A percentile compares a stretch with the other conserved stretches of the same genome.
These are phyloP conservation scores for Phodopus roborovskii DNA, from an alignment of 2,113 vertebrate genomes.

Conservation along the genomic window DNA sequence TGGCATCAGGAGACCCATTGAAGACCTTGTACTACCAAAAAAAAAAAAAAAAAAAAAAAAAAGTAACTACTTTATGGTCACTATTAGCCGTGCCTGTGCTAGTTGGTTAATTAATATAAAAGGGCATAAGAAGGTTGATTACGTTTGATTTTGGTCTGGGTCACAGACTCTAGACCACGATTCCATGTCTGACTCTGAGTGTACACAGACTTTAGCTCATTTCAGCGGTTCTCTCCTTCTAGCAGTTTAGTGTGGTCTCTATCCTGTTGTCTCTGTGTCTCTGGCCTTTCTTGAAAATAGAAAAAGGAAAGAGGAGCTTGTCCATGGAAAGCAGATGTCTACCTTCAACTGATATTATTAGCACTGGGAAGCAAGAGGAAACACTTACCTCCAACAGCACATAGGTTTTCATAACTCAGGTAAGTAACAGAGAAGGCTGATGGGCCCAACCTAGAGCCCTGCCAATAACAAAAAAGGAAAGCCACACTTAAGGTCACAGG, in stretches of 20 bases:
- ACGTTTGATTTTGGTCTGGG: background rate
- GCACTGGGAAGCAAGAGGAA: background rate
- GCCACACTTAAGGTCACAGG: background rate
- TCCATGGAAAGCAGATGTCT: background rate
- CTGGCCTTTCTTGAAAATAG: background rate
- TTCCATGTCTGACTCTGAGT: background rate
- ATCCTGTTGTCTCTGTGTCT: background rate
- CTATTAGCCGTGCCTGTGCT: background rate
- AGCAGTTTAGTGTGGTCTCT: background rate
- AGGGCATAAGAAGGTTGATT: background rate
- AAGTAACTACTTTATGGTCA: background rate
- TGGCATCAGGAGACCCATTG: conserved; percentile 58
- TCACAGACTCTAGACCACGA: background rate
- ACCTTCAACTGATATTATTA: background rate
- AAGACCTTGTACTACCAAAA: background rate
- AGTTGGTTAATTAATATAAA: background rate
- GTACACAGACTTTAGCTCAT: background rate
- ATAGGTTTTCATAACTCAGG: background rate
- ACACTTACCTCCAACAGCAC: background rate
- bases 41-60: conserved; percentile 2
- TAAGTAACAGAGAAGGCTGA: conserved; percentile 38
- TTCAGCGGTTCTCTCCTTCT: background rate
- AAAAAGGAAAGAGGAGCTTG: background rate
- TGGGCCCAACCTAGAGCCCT: accelerated
- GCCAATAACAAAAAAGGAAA: background rate